These are phyloP conservation scores for Plectrocnemia conspersa DNA, from an alignment of 1,140 invertebrate species.

Conservation along the genomic window DNA sequence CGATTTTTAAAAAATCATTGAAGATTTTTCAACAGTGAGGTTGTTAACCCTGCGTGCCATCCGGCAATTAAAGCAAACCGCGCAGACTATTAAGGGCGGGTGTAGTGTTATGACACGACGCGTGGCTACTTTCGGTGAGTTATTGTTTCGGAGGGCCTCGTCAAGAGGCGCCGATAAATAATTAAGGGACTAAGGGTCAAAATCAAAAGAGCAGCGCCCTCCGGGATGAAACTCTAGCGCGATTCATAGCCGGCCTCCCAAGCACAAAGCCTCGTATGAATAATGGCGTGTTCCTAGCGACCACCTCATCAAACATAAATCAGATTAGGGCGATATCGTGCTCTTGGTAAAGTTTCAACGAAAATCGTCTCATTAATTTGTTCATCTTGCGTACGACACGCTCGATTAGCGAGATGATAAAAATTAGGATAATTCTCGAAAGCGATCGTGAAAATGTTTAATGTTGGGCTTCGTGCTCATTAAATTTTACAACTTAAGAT, in stretches of 20 bases:
- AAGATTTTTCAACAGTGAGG: background rate
- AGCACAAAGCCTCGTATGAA: constrained; percentile 20
- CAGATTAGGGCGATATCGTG: constrained; percentile 19
- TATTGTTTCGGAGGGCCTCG: constrained; percentile 5
- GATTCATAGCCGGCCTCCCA: constrained; percentile 7
- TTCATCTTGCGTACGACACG: too few relatives aligned
- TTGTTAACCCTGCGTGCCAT: constrained; percentile 7
- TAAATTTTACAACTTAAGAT: too few relatives aligned
- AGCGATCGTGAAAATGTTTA: too few relatives aligned
- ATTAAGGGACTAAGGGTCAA: constrained; percentile 12
- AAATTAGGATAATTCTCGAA: too few relatives aligned
- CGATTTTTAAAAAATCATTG: background rate
- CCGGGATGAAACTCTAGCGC: too few relatives aligned
- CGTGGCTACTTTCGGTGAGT: constrained; percentile 3
- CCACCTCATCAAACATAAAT: constrained; percentile 24
- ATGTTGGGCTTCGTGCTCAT: too few relatives aligned
- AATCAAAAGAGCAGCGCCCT: constrained; percentile 19
- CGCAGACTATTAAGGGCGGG: constrained; percentile 10
- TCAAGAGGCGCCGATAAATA: constrained; percentile 14
- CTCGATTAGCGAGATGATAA: too few relatives aligned
- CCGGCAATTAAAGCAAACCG: constrained; percentile 20
- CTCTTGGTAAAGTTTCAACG: too few relatives aligned
- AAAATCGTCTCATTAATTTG: too few relatives aligned
- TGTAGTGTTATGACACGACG: constrained; percentile 16
- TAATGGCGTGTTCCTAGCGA: constrained; percentile 12